phyloP scores from a whole-genome alignment of 2,797 vertebrate genomes.

The Sphenodon punctatus region DNA sequence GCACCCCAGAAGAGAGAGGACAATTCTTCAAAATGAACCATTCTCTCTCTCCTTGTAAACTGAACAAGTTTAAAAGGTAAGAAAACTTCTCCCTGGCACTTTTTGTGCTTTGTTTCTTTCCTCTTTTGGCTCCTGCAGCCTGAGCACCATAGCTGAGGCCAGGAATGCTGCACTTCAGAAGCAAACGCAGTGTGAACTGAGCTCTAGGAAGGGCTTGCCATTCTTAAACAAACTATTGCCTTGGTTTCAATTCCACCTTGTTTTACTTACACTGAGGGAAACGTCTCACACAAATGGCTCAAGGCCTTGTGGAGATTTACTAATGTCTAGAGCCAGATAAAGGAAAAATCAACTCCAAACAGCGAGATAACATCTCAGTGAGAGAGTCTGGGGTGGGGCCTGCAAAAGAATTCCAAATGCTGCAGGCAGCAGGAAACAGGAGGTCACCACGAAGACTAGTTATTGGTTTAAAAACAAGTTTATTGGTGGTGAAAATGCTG shows the following conservation, averaged over 20 bases:
- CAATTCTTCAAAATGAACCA: neutral
- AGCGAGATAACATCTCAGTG: neutral
- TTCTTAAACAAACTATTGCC: neutral
- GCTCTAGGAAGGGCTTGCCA: neutral
- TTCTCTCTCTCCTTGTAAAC: neutral
- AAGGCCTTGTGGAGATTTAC: neutral
- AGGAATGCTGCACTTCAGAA: fast-evolving
- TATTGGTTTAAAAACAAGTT: neutral
- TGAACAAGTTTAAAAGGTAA: no score
- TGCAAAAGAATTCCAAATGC: neutral
- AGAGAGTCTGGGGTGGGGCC: neutral
- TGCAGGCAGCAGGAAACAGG: neutral
- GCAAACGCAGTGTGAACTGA: neutral
- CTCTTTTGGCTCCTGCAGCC: neutral
- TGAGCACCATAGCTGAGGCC: neutral
- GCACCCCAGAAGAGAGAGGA: fast-evolving
- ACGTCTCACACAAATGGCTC: neutral
- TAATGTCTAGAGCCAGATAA: no score
- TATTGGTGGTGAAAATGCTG: neutral
- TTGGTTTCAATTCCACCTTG: neutral
- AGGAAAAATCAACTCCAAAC: neutral
- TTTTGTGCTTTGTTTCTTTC: neutral
- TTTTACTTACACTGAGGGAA: neutral
- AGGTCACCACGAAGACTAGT: fast-evolving
- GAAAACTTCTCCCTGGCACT: no score